Evolutionary conservation across 2,888 invertebrate genomes (phyloP).

Genomic region (Agrilus cyanescens): DNA sequence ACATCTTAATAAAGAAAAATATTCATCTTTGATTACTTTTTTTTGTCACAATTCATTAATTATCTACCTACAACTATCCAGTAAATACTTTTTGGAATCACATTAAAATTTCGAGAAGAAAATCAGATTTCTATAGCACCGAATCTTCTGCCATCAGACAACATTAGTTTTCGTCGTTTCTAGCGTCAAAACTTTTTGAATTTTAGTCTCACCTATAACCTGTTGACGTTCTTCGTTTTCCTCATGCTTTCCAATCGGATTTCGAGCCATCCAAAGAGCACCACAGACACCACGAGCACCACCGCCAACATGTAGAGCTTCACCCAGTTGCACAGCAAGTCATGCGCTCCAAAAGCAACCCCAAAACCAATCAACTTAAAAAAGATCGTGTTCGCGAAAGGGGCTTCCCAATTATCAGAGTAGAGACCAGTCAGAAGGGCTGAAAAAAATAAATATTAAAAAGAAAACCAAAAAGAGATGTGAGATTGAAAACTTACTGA

Average conservation of each 20-base stretch:
- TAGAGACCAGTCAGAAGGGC: slow-evolving; percentile 35
- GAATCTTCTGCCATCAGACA: no score
- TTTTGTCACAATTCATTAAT: no score
- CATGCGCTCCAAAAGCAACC: slow-evolving; percentile 51
- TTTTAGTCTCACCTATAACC: slow-evolving; percentile 29
- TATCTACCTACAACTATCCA: no score
- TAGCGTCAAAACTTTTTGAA: neutral
- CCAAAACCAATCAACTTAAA: slow-evolving; percentile 50
- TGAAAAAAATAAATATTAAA: slow-evolving; percentile 19
- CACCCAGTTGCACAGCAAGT: slow-evolving; percentile 44
- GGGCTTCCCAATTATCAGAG: slow-evolving; percentile 36
- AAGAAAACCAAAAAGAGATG: slow-evolving; percentile 1
- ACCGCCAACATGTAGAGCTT: slow-evolving; percentile 38
- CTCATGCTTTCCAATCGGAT: slow-evolving; percentile 33
- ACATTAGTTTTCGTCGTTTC: no score
- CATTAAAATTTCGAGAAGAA: no score
- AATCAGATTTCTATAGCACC: no score
- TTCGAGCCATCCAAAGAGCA: slow-evolving; percentile 43
- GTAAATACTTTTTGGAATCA: no score
- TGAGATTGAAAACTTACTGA: slow-evolving; percentile 29
- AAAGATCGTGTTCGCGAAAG: slow-evolving; percentile 41
- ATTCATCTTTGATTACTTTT: no score
- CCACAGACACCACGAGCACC: slow-evolving; percentile 39
- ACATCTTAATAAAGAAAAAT: no score
- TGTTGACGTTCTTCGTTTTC: slow-evolving; percentile 29